These are phyloP conservation scores for Garra rufa DNA, from an alignment of 2,113 vertebrate species.

Conservation along the genomic window DNA sequence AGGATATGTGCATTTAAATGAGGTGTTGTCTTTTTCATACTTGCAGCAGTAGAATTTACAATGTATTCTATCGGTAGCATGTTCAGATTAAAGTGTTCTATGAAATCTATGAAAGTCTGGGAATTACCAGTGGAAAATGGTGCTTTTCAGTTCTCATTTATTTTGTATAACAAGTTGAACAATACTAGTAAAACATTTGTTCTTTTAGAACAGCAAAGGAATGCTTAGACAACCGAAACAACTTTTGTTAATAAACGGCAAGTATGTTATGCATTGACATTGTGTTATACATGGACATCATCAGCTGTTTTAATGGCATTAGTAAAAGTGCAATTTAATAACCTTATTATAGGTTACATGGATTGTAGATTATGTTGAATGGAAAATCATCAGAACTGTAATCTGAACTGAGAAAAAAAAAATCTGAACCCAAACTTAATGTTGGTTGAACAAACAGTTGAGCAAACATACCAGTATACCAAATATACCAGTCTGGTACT, in stretches of 20 bases:
- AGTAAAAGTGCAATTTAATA: background rate
- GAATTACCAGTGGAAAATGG: background rate
- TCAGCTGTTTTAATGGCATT: background rate
- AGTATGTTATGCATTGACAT: background rate
- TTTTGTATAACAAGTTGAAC: background rate
- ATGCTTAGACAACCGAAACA: background rate
- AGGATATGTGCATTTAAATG: conserved; percentile 9
- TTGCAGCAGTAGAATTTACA: conserved; percentile 24
- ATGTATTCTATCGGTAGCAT: conserved; percentile 46
- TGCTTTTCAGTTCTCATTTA: conserved; percentile 13
- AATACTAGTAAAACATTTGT: background rate
- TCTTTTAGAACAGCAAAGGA: background rate
- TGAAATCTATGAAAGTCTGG: background rate
- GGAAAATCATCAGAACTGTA: background rate
- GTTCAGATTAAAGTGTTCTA: conserved; percentile 46
- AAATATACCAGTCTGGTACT: background rate
- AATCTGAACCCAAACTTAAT: background rate
- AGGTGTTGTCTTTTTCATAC: conserved; percentile 34
- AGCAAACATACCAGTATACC: too few species aligned
- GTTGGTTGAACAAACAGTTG: background rate
- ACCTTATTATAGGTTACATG: background rate
- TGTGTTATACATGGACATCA: background rate
- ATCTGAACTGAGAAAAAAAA: background rate
- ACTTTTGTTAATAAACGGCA: background rate
- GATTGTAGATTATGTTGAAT: background rate